Conservation (phyloP, 2,888 invertebrate genomes). For the Drosophila subsilvestris region DNA sequence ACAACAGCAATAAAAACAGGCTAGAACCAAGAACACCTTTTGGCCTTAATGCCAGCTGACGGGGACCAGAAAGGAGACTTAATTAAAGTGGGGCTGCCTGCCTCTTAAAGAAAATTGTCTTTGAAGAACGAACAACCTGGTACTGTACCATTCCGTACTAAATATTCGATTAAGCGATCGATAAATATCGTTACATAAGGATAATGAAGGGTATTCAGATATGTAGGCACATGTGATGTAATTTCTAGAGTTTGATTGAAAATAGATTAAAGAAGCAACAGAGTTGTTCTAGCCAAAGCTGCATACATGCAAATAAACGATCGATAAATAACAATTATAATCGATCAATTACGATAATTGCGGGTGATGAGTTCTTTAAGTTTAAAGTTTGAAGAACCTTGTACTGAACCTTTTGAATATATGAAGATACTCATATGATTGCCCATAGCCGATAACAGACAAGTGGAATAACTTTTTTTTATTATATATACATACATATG, state of each 20-base stretch:
- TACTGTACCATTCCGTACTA: neutral
- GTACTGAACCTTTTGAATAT: too few species aligned
- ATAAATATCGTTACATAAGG: neutral
- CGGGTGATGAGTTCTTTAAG: too few species aligned
- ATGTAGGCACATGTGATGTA: neutral
- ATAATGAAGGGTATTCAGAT: neutral
- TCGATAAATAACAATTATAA: neutral
- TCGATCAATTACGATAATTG: neutral
- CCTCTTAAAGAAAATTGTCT: neutral
- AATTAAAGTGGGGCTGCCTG: slow-evolving; percentile 18
- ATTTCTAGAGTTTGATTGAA: neutral
- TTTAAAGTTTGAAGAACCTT: too few species aligned
- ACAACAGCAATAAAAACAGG: slow-evolving; percentile 20
- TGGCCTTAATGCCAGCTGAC: slow-evolving; percentile 68
- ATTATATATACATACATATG: too few species aligned
- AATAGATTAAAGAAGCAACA: neutral
- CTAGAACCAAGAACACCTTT: slow-evolving; percentile 46
- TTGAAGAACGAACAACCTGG: neutral
- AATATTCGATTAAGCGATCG: neutral
- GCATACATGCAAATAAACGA: neutral
- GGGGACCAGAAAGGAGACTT: slow-evolving; percentile 41
- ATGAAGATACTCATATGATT: too few species aligned
- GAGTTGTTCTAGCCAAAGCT: too few species aligned
- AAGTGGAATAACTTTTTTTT: too few species aligned
- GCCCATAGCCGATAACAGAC: too few species aligned